phyloP scores from a whole-genome alignment of 2,888 invertebrate species.

The Cephus pygmeus region DNA sequence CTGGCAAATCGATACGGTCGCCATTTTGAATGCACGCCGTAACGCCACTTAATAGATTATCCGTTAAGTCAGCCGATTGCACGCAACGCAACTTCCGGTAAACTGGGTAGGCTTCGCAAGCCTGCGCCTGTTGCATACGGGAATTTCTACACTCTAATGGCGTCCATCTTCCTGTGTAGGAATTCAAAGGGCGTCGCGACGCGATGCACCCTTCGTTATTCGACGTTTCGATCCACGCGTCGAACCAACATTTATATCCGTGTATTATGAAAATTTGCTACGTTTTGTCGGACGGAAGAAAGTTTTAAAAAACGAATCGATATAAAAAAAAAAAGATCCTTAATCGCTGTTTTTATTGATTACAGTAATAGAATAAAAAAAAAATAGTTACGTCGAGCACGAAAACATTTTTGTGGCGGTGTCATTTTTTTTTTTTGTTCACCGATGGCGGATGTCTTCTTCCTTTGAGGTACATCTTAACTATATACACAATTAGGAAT shows the following conservation, averaged over 20 bases:
- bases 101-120: constrained; percentile 15
- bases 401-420: background rate
- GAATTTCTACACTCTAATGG: background rate
- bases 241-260: background rate
- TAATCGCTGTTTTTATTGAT: background rate
- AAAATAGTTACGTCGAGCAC: background rate
- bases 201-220: background rate
- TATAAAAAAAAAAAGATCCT: background rate
- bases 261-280: background rate
- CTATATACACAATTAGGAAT: background rate
- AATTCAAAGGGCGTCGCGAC: background rate
- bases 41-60: constrained; percentile 43
- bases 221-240: background rate
- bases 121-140: constrained; percentile 36
- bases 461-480: background rate
- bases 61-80: constrained; percentile 40
- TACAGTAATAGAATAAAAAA: background rate
- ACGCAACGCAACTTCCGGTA: constrained; percentile 42
- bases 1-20: constrained; percentile 10
- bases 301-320: background rate
- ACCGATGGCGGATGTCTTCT: background rate
- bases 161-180: background rate
- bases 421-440: background rate
- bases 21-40: constrained; percentile 20
- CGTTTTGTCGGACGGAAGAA: background rate